Conservation (phyloP, 2,888 invertebrate species). For the Neoascia interrupta region DNA sequence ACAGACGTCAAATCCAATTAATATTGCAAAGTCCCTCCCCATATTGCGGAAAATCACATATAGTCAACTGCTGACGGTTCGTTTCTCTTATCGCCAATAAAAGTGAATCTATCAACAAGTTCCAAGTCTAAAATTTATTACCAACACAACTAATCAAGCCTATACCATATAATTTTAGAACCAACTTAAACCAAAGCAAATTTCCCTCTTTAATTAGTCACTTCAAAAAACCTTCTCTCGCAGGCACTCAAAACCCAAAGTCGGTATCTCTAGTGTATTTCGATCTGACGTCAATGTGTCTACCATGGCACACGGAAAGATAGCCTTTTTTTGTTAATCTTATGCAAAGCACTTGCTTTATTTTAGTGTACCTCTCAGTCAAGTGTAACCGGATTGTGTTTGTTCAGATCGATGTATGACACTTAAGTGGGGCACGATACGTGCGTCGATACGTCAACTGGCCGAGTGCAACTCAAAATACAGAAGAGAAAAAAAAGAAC, state of each 20-base stretch:
- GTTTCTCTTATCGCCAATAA: slow-evolving; percentile 7
- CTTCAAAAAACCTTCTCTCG: slow-evolving; percentile 15
- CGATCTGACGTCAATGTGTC: slow-evolving; percentile 62
- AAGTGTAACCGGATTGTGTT: slow-evolving; percentile 65
- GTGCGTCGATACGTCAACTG: slow-evolving; percentile 3
- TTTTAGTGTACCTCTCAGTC: slow-evolving; percentile 21
- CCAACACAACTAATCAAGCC: slow-evolving; percentile 9
- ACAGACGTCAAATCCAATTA: too few relatives aligned
- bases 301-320: too few relatives aligned
- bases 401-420: slow-evolving; percentile 21
- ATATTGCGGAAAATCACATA: too few relatives aligned
- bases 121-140: slow-evolving; percentile 18
- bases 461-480: background rate
- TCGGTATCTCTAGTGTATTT: slow-evolving; percentile 14
- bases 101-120: slow-evolving; percentile 8
- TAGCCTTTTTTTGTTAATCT: too few relatives aligned
- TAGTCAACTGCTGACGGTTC: too few relatives aligned
- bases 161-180: too few relatives aligned
- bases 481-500: slow-evolving; percentile 3
- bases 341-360: background rate
- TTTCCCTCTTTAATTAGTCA: slow-evolving; percentile 13
- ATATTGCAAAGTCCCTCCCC: too few relatives aligned
- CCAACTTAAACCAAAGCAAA: too few relatives aligned
- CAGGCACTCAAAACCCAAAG: slow-evolving; percentile 26
- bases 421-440: slow-evolving; percentile 26